Base-by-base conservation (phyloP, 2,113 vertebrate species). In the Rhea pennata region DNA sequence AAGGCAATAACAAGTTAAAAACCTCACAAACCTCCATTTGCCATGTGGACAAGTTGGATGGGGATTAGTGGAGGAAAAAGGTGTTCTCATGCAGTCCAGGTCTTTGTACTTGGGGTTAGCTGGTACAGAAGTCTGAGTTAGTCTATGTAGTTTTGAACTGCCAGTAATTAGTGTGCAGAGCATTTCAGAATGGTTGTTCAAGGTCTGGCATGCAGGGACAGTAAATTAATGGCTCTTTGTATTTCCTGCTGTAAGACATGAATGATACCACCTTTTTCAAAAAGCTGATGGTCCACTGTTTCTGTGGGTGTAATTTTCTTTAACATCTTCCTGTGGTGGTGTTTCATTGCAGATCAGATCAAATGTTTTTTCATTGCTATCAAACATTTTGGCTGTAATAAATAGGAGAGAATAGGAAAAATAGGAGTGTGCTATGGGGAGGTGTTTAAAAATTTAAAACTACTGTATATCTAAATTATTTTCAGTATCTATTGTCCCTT, bases 271-370 rank as follows among this genome's bases (percentile, higher is more conserved):
- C 39, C 19, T 22, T 64, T 78, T 61, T 54, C 24, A 26, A 20
- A 2, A 26, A 26, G 7, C 7, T 62, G 2, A 2, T 0, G 9
- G 4, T 10, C 4, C 16, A 44, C 0, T 2, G 0, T 3, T 17
- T 2, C 42, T 12, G 58, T 23, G 2, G 2, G 1, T 27, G 15
- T 33, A 31, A 15, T 66, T 20, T 0, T 33, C 27, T 42, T 15
- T 4, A n/a, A 7, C 17, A 23, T 24, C 12, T 58, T 31, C 36
- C 40, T 9, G 29, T 4, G 36, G 15, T n/a, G 69, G 12, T 48
- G 23, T 39, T 39, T 29, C 39, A 50, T 0, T n/a, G 42, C 61
- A 65, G 51, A 5, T 8, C 61, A 56, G 46, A 7, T 6, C 53
- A 6, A 10, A 10, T 22, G 5, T 3, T 51, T 10, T 5, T 67